phyloP scores from a whole-genome alignment of 2,113 vertebrate genomes.

The Cephalopterus ornatus region DNA sequence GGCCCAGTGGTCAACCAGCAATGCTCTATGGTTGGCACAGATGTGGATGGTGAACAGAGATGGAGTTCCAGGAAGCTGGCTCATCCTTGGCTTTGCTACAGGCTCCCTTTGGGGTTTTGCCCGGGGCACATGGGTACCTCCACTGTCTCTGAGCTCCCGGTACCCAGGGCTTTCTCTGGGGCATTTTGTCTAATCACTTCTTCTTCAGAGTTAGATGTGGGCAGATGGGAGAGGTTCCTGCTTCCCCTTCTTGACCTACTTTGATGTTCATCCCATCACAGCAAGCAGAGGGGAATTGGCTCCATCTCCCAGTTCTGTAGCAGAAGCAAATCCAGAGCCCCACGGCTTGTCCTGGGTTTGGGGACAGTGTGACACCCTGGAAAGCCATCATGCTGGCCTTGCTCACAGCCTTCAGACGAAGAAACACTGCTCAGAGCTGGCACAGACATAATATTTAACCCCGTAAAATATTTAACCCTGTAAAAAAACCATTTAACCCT shows the following conservation, averaged over 20 bases:
- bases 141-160: accelerated
- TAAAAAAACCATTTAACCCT: neutral
- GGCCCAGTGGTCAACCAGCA: neutral
- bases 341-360: accelerated
- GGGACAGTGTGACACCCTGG: neutral
- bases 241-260: neutral
- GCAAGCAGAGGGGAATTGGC: neutral
- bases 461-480: neutral
- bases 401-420: neutral
- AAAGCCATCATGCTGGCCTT: neutral
- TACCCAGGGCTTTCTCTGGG: neutral
- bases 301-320: neutral
- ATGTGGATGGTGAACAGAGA: neutral
- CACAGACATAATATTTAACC: neutral
- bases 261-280: neutral
- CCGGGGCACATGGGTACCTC: neutral
- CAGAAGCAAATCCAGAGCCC: neutral
- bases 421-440: neutral
- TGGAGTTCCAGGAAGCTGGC: neutral
- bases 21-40: neutral
- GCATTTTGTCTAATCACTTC: neutral
- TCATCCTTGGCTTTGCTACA: neutral
- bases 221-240: neutral
- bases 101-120: neutral
- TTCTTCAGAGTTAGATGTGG: neutral